Base-by-base conservation (phyloP, 2,888 invertebrate genomes). In the Pammene fasciana region DNA sequence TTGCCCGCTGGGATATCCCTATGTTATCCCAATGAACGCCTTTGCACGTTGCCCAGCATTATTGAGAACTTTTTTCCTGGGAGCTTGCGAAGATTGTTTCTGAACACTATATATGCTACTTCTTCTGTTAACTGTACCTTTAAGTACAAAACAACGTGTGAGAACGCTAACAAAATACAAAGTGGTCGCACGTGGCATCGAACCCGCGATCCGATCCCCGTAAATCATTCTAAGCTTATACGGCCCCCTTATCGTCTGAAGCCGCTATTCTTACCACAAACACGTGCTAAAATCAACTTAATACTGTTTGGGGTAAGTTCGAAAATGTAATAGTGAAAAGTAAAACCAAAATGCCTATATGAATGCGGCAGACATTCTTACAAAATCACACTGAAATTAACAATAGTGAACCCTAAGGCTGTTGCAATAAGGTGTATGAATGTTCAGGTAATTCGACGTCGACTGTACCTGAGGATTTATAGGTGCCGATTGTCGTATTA, bases 141-240 rank as follows among this genome's bases (percentile, higher is more conserved):
- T 36, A 38, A 50, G 38, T 50, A 41, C 38, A 62, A 62, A 62
- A 60, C 36, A 60, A 16, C n/a, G n/a, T 10, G 13, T 52, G 46
- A 57, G 52, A 62, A 62, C 62, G 45, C 43, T 64, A 14, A 57
- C 57, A 57, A 65, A 64, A 59, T 52, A 68, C 64, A 57, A 68
- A 68, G 36, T 59, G 56, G 41, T 38, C 6, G 52, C 36, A 65
- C 64, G 57, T 57, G 56, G 68, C 50, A 46, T 52, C 68, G 68
- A 64, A 52, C 68, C 34, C 9, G 43, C 48, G 57, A 65, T 59
- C 64, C 45, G 57, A 34, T 45, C 50, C 45, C 14, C 62, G 56
- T 68, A 68, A 64, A 68, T 68, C 68, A 68, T 68, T 65, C 38
- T 68, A 68, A 68, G 68, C 68, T 52, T 41, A 26, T 26, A 48